These are phyloP conservation scores for Portevinia maculata DNA, from an alignment of 2,888 invertebrate species.

Conservation along the genomic window DNA sequence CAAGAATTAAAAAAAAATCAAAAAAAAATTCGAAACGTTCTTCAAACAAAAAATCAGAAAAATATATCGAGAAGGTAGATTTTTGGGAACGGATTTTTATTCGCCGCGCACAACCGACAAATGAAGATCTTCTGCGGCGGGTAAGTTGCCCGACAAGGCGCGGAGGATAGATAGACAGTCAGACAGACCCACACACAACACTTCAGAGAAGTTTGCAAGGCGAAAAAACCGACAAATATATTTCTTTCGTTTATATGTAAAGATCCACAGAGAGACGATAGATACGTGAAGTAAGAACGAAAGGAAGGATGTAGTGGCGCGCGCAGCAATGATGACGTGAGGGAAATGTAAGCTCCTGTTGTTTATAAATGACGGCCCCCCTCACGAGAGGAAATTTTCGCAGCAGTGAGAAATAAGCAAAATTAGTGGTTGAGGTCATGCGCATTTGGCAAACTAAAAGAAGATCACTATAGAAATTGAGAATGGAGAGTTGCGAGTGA, in stretches of 20 bases:
- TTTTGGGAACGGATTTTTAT: conserved; percentile 73
- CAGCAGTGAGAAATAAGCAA: conserved; percentile 42
- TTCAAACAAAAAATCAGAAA: conserved; percentile 12
- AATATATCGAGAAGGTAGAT: conserved; percentile 58
- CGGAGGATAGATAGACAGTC: conserved; percentile 68
- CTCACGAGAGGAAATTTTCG: conserved; percentile 39
- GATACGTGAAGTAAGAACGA: conserved; percentile 52
- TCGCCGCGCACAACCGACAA: conserved; percentile 81
- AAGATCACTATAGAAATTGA: conserved; percentile 33
- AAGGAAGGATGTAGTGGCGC: conserved; percentile 51
- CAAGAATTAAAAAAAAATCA: conserved; percentile 6
- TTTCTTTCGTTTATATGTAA: conserved; percentile 33
- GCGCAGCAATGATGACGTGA: conserved; percentile 52
- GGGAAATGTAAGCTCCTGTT: conserved; percentile 33
- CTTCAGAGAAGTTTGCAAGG: conserved; percentile 67
- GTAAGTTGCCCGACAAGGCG: conserved; percentile 66
- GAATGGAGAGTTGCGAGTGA: no score
- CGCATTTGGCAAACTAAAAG: conserved; percentile 37
- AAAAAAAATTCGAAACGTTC: neutral
- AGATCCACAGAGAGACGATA: conserved; percentile 45
- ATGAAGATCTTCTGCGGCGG: conserved; percentile 80
- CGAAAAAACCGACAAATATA: conserved; percentile 26
- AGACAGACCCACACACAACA: conserved; percentile 70
- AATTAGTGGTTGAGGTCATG: conserved; percentile 71
- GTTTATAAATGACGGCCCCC: conserved; percentile 58